A percentile compares a stretch with the other conserved stretches of the same genome.
These are phyloP conservation scores for Archilochus colubris DNA, from an alignment of 2,113 vertebrate genomes.

Conservation along the genomic window DNA sequence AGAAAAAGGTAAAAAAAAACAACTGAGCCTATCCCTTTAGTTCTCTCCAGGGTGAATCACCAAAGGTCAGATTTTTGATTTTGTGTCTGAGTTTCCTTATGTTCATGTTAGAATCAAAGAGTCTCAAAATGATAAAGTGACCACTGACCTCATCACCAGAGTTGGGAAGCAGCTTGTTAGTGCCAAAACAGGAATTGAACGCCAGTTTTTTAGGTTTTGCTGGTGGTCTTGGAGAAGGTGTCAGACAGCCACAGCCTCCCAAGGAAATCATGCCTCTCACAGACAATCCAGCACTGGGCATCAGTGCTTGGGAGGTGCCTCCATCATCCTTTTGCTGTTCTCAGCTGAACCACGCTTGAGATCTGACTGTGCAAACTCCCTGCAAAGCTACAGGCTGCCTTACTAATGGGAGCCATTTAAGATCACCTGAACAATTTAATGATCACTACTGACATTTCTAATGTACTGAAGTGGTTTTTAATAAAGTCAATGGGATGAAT, in stretches of 20 bases:
- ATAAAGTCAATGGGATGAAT: background rate
- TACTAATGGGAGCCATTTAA: background rate
- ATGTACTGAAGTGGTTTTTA: background rate
- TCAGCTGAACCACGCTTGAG: background rate
- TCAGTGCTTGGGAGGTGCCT: background rate
- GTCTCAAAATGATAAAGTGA: background rate
- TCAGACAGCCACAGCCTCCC: background rate
- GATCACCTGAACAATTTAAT: background rate
- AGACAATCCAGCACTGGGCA: background rate
- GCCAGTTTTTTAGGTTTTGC: background rate
- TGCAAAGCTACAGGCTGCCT: background rate
- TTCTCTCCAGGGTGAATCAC: background rate
- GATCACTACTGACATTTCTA: accelerated
- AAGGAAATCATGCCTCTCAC: accelerated
- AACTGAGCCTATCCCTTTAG: background rate
- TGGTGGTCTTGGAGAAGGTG: background rate
- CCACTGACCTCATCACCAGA: background rate
- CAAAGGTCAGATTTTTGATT: background rate
- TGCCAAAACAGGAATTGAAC: background rate
- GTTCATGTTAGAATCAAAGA: background rate
- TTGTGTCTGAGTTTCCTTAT: background rate
- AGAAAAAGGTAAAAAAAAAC: background rate
- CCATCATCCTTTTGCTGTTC: background rate
- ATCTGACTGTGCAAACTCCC: background rate
- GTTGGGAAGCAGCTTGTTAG: background rate